phyloP scores from a whole-genome alignment of 2,113 vertebrate species.

The Okapia johnstoni region DNA sequence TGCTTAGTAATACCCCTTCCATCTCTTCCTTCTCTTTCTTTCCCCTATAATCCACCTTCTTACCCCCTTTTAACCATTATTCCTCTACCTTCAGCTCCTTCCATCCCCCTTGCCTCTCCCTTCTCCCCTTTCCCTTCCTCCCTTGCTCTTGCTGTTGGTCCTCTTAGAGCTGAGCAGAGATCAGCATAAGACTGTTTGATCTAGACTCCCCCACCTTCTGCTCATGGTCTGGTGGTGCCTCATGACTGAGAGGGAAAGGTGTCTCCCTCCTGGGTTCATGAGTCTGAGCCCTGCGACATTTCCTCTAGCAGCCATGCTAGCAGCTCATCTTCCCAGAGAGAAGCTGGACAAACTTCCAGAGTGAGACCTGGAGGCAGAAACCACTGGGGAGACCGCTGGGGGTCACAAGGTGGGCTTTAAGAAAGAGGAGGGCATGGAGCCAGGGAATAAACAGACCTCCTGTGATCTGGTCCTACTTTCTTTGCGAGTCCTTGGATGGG shows the following conservation, averaged over 20 bases:
- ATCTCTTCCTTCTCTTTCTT: background rate
- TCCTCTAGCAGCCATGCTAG: background rate
- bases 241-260: background rate
- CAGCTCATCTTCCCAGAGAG: background rate
- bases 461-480: background rate
- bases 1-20: background rate
- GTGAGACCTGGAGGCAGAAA: background rate
- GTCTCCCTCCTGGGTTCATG: background rate
- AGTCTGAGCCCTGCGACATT: background rate
- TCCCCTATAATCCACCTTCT: background rate
- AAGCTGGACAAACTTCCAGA: background rate
- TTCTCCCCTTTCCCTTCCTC: background rate
- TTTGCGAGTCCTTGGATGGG: background rate
- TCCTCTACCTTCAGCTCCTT: background rate
- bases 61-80: background rate
- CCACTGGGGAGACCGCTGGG: background rate
- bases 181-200: background rate
- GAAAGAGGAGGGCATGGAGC: no score
- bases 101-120: no score
- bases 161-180: background rate
- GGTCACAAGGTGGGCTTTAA: background rate
- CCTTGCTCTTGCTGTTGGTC: background rate
- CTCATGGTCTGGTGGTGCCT: background rate
- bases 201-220: background rate
- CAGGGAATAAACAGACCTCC: background rate